These are phyloP conservation scores for Telmatherina bonti DNA, from an alignment of 2,797 vertebrate species.

Conservation along the genomic window DNA sequence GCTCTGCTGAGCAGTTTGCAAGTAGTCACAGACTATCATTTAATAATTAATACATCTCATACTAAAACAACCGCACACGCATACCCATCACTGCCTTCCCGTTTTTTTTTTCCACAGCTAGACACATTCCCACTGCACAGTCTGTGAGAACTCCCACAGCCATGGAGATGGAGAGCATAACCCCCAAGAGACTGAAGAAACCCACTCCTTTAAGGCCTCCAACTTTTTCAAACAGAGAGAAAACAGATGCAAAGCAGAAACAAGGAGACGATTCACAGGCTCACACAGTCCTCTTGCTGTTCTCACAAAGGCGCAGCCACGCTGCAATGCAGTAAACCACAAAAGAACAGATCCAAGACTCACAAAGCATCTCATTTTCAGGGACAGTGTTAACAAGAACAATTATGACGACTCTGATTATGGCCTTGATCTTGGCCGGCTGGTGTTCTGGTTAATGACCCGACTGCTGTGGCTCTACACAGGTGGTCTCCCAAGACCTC, in stretches of 20 bases:
- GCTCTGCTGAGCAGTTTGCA: conserved; percentile 63
- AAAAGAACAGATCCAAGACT: conserved; percentile 56
- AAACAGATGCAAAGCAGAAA: conserved; percentile 78
- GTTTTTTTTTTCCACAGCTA: conserved; percentile 40
- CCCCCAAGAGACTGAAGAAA: conserved; percentile 70
- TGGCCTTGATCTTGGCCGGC: conserved; percentile 71
- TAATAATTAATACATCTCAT: conserved; percentile 82
- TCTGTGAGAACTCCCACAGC: conserved; percentile 81
- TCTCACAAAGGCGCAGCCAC: conserved; percentile 57
- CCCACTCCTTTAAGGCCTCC: conserved; percentile 72
- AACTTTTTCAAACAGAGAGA: conserved; percentile 78
- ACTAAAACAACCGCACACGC: conserved; percentile 52
- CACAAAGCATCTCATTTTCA: conserved; percentile 70
- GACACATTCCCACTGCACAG: conserved; percentile 75
- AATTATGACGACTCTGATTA: conserved; percentile 77
- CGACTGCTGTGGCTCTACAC: conserved; percentile 62
- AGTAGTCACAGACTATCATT: conserved; percentile 67
- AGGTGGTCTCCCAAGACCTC: conserved; percentile 75
- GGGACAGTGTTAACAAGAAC: conserved; percentile 75
- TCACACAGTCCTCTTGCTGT: conserved; percentile 42
- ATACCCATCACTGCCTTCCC: conserved; percentile 56
- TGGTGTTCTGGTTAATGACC: conserved; percentile 77
- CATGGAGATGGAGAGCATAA: conserved; percentile 62
- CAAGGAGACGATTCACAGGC: conserved; percentile 73
- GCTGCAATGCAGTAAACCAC: conserved; percentile 71